These are phyloP conservation scores for Amphiprion percula DNA, from an alignment of 2,113 vertebrate genomes.

Conservation along the genomic window DNA sequence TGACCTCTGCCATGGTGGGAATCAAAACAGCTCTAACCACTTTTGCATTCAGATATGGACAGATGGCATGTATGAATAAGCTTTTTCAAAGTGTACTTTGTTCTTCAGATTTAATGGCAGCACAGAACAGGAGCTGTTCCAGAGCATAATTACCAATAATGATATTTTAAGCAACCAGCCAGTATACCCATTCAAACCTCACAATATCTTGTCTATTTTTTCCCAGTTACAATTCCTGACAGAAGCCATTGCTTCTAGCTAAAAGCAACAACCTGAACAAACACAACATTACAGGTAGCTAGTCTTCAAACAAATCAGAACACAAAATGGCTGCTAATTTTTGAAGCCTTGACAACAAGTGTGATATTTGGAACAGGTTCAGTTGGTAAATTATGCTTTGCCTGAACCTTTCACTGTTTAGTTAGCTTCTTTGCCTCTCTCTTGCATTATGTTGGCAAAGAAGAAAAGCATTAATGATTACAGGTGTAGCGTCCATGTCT, in stretches of 20 bases:
- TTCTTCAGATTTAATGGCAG: background rate
- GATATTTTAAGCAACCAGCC: conserved; percentile 9
- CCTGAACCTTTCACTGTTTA: too few species aligned
- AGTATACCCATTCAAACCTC: conserved; percentile 9
- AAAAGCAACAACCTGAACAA: background rate
- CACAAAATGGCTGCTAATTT: conserved; percentile 14
- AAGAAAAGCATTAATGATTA: background rate
- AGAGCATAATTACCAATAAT: background rate
- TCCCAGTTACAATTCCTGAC: conserved; percentile 36
- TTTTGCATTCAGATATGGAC: too few species aligned
- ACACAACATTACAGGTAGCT: background rate
- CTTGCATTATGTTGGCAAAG: too few species aligned
- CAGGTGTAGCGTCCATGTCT: background rate
- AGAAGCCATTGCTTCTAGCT: background rate
- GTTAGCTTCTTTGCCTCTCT: background rate
- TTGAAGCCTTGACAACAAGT: background rate
- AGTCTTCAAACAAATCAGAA: conserved; percentile 16
- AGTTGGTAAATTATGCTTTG: too few species aligned
- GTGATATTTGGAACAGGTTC: too few species aligned
- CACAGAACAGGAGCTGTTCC: background rate
- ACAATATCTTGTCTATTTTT: background rate
- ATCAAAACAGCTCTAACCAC: too few species aligned
- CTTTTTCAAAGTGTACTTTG: too few species aligned
- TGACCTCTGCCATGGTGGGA: too few species aligned
- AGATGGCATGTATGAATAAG: too few species aligned